Percentiles rank a stretch among this genome's conserved stretches.
Conservation (phyloP, 2,113 vertebrate genomes). For the Sturnus vulgaris region DNA sequence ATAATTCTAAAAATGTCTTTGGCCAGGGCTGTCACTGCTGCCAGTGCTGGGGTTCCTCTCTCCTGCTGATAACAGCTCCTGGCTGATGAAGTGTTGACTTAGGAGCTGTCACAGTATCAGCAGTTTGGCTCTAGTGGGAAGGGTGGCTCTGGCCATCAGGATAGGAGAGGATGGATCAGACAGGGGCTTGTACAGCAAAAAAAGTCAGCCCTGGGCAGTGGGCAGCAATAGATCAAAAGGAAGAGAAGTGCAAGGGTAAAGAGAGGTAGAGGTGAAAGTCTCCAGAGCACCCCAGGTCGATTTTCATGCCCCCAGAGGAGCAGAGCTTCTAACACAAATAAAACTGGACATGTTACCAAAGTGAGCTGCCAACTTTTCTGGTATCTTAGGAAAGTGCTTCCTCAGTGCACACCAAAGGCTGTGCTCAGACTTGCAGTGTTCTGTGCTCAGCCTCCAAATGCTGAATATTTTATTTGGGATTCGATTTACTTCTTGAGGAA, state of each 20-base stretch:
- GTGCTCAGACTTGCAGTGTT: neutral
- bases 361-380: neutral
- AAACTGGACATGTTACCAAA: neutral
- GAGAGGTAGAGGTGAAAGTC: neutral
- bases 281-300: neutral
- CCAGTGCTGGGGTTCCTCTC: neutral
- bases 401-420: neutral
- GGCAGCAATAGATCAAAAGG: neutral
- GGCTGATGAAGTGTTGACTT: neutral
- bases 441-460: neutral
- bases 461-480: slow-evolving; percentile 33
- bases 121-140: neutral
- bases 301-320: neutral
- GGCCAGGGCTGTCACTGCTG: neutral
- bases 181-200: neutral
- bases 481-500: slow-evolving; percentile 44
- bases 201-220: neutral
- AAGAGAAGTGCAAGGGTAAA: neutral
- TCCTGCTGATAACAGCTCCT: neutral
- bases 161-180: neutral
- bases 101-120: neutral
- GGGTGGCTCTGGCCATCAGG: neutral
- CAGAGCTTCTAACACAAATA: neutral
- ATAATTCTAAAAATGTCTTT: neutral
- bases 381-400: neutral